Conservation (phyloP, 2,797 vertebrate genomes). For the Parauchenoglanis punctatus region DNA sequence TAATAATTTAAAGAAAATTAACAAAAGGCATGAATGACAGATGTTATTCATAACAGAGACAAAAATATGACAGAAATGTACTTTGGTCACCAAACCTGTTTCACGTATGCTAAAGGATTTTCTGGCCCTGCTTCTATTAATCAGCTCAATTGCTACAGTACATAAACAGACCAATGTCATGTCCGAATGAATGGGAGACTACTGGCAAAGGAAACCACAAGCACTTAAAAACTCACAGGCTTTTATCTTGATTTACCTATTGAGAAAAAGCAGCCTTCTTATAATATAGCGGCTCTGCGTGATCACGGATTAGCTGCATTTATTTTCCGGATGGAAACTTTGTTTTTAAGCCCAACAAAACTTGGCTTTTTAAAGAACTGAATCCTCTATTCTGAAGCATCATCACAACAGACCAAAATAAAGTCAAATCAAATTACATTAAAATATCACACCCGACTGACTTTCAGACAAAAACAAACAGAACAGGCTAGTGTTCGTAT, state of each 20-base stretch:
- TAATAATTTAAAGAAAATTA: background rate
- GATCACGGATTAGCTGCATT: background rate
- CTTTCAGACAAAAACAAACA: background rate
- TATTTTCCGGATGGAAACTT: background rate
- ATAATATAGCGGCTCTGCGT: background rate
- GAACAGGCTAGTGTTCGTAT: background rate
- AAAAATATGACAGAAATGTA: background rate
- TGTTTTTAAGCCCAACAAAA: background rate
- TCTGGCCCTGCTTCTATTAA: background rate
- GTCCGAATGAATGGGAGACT: background rate
- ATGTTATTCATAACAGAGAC: background rate
- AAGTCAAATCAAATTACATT: background rate
- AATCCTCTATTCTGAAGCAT: background rate
- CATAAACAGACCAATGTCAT: background rate
- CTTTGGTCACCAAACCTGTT: background rate
- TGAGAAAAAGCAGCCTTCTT: background rate
- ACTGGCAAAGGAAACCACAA: background rate
- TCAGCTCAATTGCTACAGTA: no score
- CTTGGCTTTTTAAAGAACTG: background rate
- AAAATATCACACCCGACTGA: background rate
- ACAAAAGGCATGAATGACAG: background rate
- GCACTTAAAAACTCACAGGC: constrained; percentile 1
- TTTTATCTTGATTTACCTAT: constrained; percentile 13
- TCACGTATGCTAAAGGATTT: background rate
- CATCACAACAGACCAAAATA: background rate